Percentiles rank a stretch among this genome's conserved stretches.
Evolutionary conservation across 1,140 invertebrate species (phyloP).

Genomic region (Drosophila bifasciata): DNA sequence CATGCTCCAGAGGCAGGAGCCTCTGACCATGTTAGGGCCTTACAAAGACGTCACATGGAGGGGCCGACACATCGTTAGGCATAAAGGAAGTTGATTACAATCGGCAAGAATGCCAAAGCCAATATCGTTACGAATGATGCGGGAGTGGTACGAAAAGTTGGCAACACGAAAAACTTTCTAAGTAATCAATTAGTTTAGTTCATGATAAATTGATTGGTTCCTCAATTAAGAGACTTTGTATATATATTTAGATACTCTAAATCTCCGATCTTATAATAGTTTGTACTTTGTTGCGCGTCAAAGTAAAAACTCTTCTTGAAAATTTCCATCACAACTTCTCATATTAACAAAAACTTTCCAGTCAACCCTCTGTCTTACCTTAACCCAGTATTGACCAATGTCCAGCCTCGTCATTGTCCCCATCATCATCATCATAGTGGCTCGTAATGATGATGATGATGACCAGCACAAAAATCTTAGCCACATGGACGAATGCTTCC

Average conservation of each 20-base stretch:
- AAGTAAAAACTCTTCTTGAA: no score
- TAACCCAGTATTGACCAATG: conserved; percentile 7
- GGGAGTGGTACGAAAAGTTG: conserved; percentile 51
- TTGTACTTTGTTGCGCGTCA: no score
- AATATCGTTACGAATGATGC: conserved; percentile 1
- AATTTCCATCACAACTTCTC: no score
- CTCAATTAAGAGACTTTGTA: no score
- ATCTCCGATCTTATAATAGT: no score
- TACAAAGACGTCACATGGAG: conserved; percentile 64
- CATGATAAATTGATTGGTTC: neutral
- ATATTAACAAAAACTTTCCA: conserved; percentile 33
- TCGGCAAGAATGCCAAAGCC: conserved; percentile 38
- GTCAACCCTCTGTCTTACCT: conserved; percentile 55
- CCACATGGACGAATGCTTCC: conserved; percentile 74
- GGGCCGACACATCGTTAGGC: conserved; percentile 65
- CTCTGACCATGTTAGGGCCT: conserved; percentile 16
- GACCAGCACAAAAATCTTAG: conserved; percentile 80
- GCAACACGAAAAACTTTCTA: no score
- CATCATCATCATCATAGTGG: neutral
- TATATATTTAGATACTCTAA: no score
- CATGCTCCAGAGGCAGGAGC: neutral
- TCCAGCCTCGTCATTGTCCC: conserved; percentile 26
- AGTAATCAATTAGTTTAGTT: neutral
- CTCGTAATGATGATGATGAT: conserved; percentile 45
- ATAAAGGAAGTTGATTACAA: conserved; percentile 70